These are phyloP conservation scores for Bothrops jararaca DNA, from an alignment of 2,113 vertebrate genomes.

Conservation along the genomic window DNA sequence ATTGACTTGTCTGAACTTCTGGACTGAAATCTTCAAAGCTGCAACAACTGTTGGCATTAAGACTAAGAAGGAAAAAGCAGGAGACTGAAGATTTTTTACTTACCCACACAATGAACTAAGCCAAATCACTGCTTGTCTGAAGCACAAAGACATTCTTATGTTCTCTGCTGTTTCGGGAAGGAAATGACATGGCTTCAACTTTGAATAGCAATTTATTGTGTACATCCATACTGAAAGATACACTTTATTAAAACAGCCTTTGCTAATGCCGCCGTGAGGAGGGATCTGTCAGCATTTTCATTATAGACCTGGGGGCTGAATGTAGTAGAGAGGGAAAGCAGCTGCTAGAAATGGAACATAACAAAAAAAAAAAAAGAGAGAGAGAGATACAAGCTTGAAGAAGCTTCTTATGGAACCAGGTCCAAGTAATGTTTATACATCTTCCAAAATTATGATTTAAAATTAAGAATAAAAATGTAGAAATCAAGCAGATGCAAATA, in stretches of 20 bases:
- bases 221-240: slow-evolving; percentile 32
- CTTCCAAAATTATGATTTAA: slow-evolving; percentile 9
- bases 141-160: slow-evolving; percentile 49
- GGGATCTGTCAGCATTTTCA: slow-evolving; percentile 47
- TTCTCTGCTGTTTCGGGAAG: slow-evolving; percentile 15
- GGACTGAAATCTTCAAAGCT: slow-evolving; percentile 55
- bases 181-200: slow-evolving; percentile 33
- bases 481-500: background rate
- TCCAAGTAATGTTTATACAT: slow-evolving; percentile 7
- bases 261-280: slow-evolving; percentile 16
- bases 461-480: background rate
- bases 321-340: slow-evolving; percentile 13
- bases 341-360: slow-evolving; percentile 35
- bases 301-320: slow-evolving; percentile 5
- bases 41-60: slow-evolving; percentile 43
- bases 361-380: slow-evolving; percentile 18
- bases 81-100: slow-evolving; percentile 48
- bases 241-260: slow-evolving; percentile 13
- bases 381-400: slow-evolving; percentile 6
- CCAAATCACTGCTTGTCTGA: slow-evolving; percentile 10
- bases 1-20: slow-evolving; percentile 39
- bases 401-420: slow-evolving; percentile 22
- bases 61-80: slow-evolving; percentile 27
- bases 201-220: slow-evolving; percentile 52
- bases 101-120: slow-evolving; percentile 39